These are phyloP conservation scores for Karalla daura DNA, from an alignment of 2,797 vertebrate genomes.

Conservation along the genomic window DNA sequence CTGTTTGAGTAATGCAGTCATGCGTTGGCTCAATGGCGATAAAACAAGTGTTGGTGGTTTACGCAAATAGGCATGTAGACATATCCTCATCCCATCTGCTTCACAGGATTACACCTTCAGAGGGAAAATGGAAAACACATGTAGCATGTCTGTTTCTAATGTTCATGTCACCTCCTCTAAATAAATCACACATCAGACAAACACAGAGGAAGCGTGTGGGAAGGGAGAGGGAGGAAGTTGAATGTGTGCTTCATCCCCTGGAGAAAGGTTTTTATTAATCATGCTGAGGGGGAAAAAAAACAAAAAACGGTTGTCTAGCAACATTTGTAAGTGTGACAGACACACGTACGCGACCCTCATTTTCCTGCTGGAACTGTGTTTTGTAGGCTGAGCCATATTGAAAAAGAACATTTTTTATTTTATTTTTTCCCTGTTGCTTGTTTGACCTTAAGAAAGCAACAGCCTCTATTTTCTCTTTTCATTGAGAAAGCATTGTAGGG, in stretches of 20 bases:
- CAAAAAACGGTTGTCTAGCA: background rate
- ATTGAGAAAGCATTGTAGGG: background rate
- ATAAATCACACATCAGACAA: slow-evolving; percentile 42
- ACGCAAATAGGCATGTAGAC: slow-evolving; percentile 23
- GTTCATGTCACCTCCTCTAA: slow-evolving; percentile 28
- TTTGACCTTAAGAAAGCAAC: background rate
- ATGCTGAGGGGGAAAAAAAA: background rate
- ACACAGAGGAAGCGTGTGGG: background rate
- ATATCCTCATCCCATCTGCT: slow-evolving; percentile 46
- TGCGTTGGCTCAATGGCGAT: slow-evolving; percentile 22
- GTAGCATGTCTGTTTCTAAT: slow-evolving; percentile 32
- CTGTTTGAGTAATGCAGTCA: slow-evolving; percentile 22
- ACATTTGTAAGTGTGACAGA: background rate
- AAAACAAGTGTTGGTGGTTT: slow-evolving; percentile 36
- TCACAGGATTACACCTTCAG: slow-evolving; percentile 37
- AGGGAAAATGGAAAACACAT: slow-evolving; percentile 29
- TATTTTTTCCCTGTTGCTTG: background rate
- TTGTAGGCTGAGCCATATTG: background rate
- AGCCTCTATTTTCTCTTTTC: background rate
- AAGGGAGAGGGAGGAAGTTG: background rate
- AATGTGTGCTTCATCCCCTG: background rate
- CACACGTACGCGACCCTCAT: background rate
- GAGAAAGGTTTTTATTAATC: background rate
- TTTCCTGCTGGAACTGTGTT: background rate
- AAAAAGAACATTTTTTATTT: background rate